phyloP scores from a whole-genome alignment of 2,797 vertebrate genomes.

The Enoplosus armatus region DNA sequence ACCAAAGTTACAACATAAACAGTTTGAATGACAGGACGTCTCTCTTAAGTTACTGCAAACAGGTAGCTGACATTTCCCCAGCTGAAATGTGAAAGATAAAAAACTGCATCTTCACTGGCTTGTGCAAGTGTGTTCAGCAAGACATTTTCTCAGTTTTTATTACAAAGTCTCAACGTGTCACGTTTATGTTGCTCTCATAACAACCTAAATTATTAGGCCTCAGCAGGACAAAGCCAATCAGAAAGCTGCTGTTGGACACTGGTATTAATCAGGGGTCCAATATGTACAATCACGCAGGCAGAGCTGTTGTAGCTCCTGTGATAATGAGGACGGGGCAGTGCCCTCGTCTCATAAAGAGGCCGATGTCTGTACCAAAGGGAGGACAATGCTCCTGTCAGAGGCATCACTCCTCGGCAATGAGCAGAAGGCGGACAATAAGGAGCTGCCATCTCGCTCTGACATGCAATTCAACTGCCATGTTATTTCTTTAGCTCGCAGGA shows the following conservation, averaged over 20 bases:
- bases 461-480: constrained; percentile 18
- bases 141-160: background rate
- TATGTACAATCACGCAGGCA: constrained; percentile 25
- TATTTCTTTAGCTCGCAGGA: constrained; percentile 9
- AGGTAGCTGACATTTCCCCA: background rate
- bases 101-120: background rate
- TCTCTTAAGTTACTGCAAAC: background rate
- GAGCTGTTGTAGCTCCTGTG: constrained; percentile 20
- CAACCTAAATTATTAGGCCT: constrained; percentile 23
- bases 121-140: background rate
- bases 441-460: constrained; percentile 4
- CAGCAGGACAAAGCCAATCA: constrained; percentile 31
- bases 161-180: background rate
- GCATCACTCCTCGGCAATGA: constrained; percentile 39
- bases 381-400: constrained; percentile 21
- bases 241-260: constrained; percentile 22
- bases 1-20: background rate
- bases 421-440: constrained; percentile 16
- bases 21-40: background rate
- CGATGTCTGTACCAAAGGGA: constrained; percentile 18
- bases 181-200: constrained; percentile 13
- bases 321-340: constrained; percentile 37
- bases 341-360: constrained; percentile 45
- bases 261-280: constrained; percentile 25
- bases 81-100: background rate